These are phyloP conservation scores for Noctua fimbriata DNA, from an alignment of 2,888 invertebrate species.

Conservation along the genomic window DNA sequence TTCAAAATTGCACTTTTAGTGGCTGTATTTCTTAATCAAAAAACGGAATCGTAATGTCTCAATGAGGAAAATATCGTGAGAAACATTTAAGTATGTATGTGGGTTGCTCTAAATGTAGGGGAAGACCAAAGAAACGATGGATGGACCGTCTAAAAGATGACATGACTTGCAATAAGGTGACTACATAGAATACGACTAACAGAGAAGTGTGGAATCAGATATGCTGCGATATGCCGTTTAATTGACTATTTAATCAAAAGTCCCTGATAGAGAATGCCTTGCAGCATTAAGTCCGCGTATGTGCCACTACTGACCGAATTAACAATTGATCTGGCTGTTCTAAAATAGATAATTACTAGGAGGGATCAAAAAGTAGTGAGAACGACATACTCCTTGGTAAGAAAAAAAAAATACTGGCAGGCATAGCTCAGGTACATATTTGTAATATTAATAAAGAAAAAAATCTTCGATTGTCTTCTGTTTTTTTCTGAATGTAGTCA, in stretches of 20 bases:
- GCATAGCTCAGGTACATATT: too few species aligned
- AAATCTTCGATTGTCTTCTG: too few species aligned
- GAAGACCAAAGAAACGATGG: neutral
- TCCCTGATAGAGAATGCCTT: neutral
- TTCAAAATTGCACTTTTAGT: neutral
- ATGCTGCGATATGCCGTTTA: too few species aligned
- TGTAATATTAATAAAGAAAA: too few species aligned
- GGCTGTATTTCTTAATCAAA: neutral
- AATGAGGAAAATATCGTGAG: neutral
- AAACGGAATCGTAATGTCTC: neutral
- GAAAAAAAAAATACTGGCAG: too few species aligned
- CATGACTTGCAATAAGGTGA: neutral
- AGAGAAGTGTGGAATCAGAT: neutral
- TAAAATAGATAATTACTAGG: too few species aligned
- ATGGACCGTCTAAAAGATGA: neutral
- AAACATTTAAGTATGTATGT: neutral
- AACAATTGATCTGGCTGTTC: neutral
- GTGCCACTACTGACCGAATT: neutral
- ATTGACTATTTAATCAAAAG: neutral
- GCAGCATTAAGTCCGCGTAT: neutral
- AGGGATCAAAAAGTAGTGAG: too few species aligned
- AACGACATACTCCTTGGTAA: too few species aligned
- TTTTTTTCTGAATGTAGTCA: too few species aligned
- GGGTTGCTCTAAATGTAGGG: neutral
- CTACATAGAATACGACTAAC: neutral